Evolutionary conservation across 2,888 invertebrate genomes (phyloP).

Genomic region (Plemyria rubiginata): DNA sequence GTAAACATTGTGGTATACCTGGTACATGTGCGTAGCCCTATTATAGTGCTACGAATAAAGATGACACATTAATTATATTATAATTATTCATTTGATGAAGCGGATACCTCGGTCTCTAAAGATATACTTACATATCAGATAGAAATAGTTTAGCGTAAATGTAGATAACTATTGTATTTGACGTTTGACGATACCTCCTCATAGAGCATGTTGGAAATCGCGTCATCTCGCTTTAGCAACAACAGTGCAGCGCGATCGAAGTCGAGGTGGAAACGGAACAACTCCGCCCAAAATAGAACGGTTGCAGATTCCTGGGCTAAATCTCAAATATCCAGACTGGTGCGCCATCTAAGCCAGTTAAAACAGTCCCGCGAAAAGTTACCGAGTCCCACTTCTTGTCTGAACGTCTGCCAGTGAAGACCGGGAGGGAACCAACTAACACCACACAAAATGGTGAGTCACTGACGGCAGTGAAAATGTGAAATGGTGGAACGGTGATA

Average conservation of each 20-base stretch:
- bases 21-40: background rate
- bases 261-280: conserved; percentile 66
- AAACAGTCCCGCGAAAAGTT: conserved; percentile 88
- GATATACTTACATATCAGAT: conserved; percentile 65
- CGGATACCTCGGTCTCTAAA: conserved; percentile 62
- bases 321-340: conserved; percentile 86
- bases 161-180: conserved; percentile 78
- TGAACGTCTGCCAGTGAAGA: conserved; percentile 90
- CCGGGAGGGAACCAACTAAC: conserved; percentile 86
- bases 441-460: conserved; percentile 89
- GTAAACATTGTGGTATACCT: background rate
- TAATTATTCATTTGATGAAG: conserved; percentile 32
- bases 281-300: conserved; percentile 82
- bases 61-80: conserved; percentile 30
- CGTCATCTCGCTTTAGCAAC: conserved; percentile 67
- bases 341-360: conserved; percentile 91
- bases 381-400: conserved; percentile 91
- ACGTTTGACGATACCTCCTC: conserved; percentile 58
- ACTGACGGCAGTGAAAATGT: conserved; percentile 76
- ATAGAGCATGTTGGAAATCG: conserved; percentile 55
- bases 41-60: conserved; percentile 28
- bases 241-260: conserved; percentile 51
- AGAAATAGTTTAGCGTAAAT: conserved; percentile 83
- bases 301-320: conserved; percentile 85
- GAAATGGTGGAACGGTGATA: conserved; percentile 77